These are phyloP conservation scores for Trachops cirrhosus DNA, from an alignment of 2,797 vertebrate genomes.

Conservation along the genomic window DNA sequence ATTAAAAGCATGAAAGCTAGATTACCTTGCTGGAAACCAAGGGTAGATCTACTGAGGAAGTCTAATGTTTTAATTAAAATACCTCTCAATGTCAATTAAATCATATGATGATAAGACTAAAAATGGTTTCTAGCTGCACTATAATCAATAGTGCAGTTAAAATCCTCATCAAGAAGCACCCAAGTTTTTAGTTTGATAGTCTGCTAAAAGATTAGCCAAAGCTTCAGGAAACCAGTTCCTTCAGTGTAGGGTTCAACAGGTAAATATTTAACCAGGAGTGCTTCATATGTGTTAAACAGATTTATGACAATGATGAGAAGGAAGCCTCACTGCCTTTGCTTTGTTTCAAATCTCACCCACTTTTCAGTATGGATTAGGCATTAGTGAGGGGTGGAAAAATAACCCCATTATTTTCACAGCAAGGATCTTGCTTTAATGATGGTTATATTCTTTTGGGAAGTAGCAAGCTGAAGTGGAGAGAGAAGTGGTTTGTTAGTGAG, in stretches of 20 bases:
- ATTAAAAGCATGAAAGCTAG: slow-evolving; percentile 84
- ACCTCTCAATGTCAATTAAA: slow-evolving; percentile 76
- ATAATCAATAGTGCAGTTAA: slow-evolving; percentile 78
- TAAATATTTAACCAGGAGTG: slow-evolving; percentile 70
- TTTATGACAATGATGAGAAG: slow-evolving; percentile 54
- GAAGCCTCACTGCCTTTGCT: slow-evolving; percentile 39
- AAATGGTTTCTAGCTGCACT: slow-evolving; percentile 66
- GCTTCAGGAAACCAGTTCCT: slow-evolving; percentile 71
- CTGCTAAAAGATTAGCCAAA: slow-evolving; percentile 76
- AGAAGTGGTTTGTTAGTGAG: not conserved
- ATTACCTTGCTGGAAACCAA: slow-evolving; percentile 82
- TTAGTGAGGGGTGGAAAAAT: slow-evolving; percentile 61
- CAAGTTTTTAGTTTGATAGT: slow-evolving; percentile 73
- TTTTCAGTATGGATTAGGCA: slow-evolving; percentile 59
- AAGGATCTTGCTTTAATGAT: slow-evolving; percentile 35
- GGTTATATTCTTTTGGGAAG: slow-evolving; percentile 8
- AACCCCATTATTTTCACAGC: slow-evolving; percentile 57
- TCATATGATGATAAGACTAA: slow-evolving; percentile 73
- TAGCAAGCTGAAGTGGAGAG: not conserved
- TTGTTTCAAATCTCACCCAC: slow-evolving; percentile 14
- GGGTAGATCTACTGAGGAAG: slow-evolving; percentile 73
- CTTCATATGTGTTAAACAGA: slow-evolving; percentile 47
- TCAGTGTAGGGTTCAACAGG: slow-evolving; percentile 66
- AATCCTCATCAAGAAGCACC: slow-evolving; percentile 73
- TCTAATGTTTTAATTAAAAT: slow-evolving; percentile 80